Base-by-base conservation (phyloP, 2,888 invertebrate species). In the Tenthredo distinguenda region DNA sequence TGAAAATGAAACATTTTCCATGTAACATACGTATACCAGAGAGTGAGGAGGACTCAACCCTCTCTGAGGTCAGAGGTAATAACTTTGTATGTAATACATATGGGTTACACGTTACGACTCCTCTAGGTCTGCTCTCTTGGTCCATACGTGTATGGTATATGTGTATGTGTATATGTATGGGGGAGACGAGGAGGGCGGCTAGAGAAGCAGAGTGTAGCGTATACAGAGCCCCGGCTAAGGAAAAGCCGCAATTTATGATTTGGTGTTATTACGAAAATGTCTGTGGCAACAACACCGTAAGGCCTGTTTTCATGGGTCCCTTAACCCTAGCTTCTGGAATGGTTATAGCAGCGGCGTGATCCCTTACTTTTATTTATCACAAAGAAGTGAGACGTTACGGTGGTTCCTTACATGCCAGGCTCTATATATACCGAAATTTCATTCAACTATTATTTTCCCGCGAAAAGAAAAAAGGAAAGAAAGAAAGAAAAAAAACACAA, bases 221-320 rank as follows among this genome's bases (percentile, higher is more conserved):
- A 40, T 0, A 2, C 10, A 15, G 21, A 58, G 58, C 58, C 58
- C 2, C 6, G n/a, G n/a, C 58, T n/a, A 58, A 62, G 62, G 62
- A 79, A 85, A 88, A 87, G 87, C 85, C 84, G 86, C 87, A 87
- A 88, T 89, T 89, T 89, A 89, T 88, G 88, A 88, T 88, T 89
- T 87, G 87, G 86, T 87, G 87, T 88, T 89, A 89, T 88, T 89
- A 89, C 87, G 86, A 86, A 74, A 81, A 81, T 81, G 81, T 81
- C 81, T 62, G 81, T 21, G 62, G 81, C 81, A 81, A 81, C 81
- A 81, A 81, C 58, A 81, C 81, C 81, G 62, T 10, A 58, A 77
- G 50, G 31, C 77, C 77, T 55, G 50, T n/a, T 77, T 34, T 50
- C 31, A 55, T 31, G 55, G 50, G 81, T 81, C 81, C 81, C 81